phyloP scores from a whole-genome alignment of 2,113 vertebrate genomes.

The Toxotes jaculatrix region DNA sequence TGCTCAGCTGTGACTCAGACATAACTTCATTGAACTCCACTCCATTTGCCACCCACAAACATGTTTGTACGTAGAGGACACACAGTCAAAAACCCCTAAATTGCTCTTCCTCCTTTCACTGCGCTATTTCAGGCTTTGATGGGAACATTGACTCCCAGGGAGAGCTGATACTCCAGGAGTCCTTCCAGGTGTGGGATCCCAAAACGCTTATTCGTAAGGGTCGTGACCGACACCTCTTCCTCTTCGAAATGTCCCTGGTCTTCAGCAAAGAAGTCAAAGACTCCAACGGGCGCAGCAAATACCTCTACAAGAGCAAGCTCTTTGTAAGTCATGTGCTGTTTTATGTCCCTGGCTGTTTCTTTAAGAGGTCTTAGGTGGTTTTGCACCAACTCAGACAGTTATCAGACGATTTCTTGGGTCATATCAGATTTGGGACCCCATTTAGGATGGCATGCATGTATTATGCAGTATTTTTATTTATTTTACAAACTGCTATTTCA shows the following conservation, averaged over 20 bases:
- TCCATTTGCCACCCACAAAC: conserved; percentile 32
- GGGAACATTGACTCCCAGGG: conserved; percentile 99
- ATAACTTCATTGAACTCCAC: conserved; percentile 1
- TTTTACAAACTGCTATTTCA: background rate
- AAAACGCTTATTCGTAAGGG: conserved; percentile 98
- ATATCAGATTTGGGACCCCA: background rate
- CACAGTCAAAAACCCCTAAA: background rate
- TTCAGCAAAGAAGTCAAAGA: conserved; percentile 99
- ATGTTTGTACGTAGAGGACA: conserved; percentile 10
- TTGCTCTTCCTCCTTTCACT: background rate
- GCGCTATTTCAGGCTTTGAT: conserved; percentile 89
- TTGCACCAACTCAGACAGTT: background rate
- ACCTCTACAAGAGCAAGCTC: conserved; percentile 98
- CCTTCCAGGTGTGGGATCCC: conserved; percentile 99
- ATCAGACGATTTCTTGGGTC: background rate
- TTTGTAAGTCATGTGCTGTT: conserved; percentile 89
- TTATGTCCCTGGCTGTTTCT: background rate
- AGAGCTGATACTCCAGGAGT: conserved; percentile 98
- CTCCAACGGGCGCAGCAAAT: conserved; percentile 97
- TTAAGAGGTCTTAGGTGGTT: background rate
- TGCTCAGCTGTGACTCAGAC: conserved; percentile 37
- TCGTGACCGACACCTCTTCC: conserved; percentile 96
- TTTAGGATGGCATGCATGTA: background rate
- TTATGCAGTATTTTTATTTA: background rate
- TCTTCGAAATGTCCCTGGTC: conserved; percentile 98